Evolutionary conservation across 2,888 invertebrate species (phyloP).

Genomic region (Pristionchus arcanus): DNA sequence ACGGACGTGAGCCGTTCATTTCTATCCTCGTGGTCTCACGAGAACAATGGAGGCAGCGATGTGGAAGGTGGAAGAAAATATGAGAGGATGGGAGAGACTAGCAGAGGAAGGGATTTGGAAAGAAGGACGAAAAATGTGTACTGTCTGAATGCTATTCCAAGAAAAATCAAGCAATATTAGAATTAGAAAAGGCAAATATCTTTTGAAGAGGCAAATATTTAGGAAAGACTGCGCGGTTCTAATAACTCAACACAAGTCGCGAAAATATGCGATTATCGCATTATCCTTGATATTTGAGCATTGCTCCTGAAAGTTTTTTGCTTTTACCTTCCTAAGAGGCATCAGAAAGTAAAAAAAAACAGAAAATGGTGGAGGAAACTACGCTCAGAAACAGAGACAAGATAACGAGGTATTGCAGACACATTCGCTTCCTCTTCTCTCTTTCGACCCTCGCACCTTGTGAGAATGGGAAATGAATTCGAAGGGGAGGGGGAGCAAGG

Average conservation of each 20-base stretch:
- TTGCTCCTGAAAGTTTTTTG: background rate
- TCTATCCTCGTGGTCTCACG: background rate
- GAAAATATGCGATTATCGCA: background rate
- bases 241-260: background rate
- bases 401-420: background rate
- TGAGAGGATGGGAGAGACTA: too few relatives aligned
- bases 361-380: background rate
- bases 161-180: too few relatives aligned
- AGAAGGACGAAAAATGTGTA: background rate
- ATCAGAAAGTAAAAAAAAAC: too few relatives aligned
- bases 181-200: background rate
- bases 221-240: background rate
- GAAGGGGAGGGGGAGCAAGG: background rate
- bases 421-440: background rate
- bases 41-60: background rate
- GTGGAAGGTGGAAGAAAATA: too few relatives aligned
- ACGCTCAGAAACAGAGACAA: background rate
- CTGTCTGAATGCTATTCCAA: too few relatives aligned
- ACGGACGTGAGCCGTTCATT: background rate
- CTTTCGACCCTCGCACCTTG: background rate
- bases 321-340: too few relatives aligned
- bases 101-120: background rate
- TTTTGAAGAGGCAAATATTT: background rate
- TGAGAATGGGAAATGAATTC: slow-evolving; percentile 30
- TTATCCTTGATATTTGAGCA: background rate